Evolutionary conservation across 2,888 invertebrate species (phyloP), one percentile per base, ranked within the genome.

Genomic region (Torymus auratus): DNA sequence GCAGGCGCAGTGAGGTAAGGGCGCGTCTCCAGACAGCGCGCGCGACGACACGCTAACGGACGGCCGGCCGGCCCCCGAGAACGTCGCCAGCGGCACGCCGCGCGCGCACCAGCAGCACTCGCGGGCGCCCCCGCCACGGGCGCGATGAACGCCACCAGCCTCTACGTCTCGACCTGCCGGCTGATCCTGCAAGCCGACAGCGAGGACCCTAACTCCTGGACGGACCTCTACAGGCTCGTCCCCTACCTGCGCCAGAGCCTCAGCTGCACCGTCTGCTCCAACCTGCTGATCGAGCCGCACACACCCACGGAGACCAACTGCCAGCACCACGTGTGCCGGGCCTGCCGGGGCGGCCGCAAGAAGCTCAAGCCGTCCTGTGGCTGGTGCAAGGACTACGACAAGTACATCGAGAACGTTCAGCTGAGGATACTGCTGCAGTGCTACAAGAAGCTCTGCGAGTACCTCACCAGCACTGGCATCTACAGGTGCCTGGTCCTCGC

Each of bases 231-330:
- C 91, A 94, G 96, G 86, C 93, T 96, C 87, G 94, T 98, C 85
- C 96, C 96, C 5, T 96, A 96, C 91, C 93, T 98, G 88, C 93
- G 97, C 80, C 96, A 96, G 90, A 95, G 96, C 83, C 92, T 98
- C 86, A 96, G 96, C 85, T 98, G 98, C 92, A 96, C 96, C 78
- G 97, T 97, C 76, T 98, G 98, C 91, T 95, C 95, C 82, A 95
- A 95, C 89, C 92, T 98, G 84, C 91, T 97, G 78, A 94, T 94
- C 85, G 95, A 96, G 88, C 97, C 98, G 7, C 95, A 94, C 88
- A 95, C 96, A 55, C 96, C 97, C 15, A 93, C 93, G 20, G 94
- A 94, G 86, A 94, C 94, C 3, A 94, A 94, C 83, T 98, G 98
- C 91, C 96, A 96, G 90, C 98, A 98, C 91, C 96, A 96, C 91